phyloP scores from a whole-genome alignment of 2,113 vertebrate genomes.

The Bostrychus sinensis region DNA sequence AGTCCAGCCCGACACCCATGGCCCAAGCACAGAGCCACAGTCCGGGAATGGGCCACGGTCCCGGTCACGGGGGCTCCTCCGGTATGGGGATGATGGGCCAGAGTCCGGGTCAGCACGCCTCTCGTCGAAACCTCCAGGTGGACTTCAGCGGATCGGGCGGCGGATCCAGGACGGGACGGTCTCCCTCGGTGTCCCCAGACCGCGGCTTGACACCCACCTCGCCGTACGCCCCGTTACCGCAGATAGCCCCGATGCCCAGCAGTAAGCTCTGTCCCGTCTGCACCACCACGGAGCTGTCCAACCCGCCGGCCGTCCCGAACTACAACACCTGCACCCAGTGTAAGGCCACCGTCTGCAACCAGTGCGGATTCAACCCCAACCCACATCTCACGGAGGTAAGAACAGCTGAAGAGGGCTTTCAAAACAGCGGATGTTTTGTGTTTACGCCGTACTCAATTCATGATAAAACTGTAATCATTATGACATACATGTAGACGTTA shows the following conservation, averaged over 20 bases:
- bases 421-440: not conserved
- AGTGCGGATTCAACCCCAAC: slow-evolving; percentile 99
- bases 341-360: slow-evolving; percentile 94
- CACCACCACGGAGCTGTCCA: slow-evolving; percentile 94
- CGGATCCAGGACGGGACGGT: slow-evolving; percentile 65
- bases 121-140: slow-evolving; percentile 78
- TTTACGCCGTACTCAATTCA: too few relatives aligned
- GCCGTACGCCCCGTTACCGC: slow-evolving; percentile 90
- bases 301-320: slow-evolving; percentile 89
- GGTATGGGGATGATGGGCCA: slow-evolving; percentile 55
- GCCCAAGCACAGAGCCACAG: slow-evolving; percentile 32
- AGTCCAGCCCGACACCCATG: slow-evolving; percentile 60
- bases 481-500: too few relatives aligned
- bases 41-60: slow-evolving; percentile 38
- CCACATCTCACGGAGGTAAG: slow-evolving; percentile 97
- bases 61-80: slow-evolving; percentile 47
- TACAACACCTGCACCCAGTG: slow-evolving; percentile 98
- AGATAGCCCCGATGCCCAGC: slow-evolving; percentile 96
- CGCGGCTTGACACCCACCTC: slow-evolving; percentile 92
- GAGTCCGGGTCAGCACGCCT: slow-evolving; percentile 71
- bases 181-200: slow-evolving; percentile 86
- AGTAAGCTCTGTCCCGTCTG: slow-evolving; percentile 97
- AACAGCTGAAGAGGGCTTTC: slow-evolving; percentile 1
- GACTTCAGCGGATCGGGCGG: slow-evolving; percentile 70
- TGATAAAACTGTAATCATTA: too few relatives aligned